These are phyloP conservation scores for Ceriagrion tenellum DNA, from an alignment of 2,888 invertebrate species.

Conservation along the genomic window DNA sequence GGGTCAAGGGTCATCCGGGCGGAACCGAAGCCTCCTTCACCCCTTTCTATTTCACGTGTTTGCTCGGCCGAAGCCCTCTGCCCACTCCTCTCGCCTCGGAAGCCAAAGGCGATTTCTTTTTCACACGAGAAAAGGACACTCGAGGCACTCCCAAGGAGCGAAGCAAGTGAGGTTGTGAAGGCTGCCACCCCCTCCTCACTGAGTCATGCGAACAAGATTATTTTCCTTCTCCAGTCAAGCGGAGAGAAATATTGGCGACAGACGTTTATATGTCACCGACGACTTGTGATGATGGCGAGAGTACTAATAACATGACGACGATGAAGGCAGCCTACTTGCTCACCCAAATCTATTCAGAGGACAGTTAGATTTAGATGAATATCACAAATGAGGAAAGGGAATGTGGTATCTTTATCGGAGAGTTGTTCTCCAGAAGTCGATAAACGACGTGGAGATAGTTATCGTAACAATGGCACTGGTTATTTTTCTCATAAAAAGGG, in stretches of 20 bases:
- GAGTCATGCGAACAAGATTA: background rate
- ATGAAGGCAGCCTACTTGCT: background rate
- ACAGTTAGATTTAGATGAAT: background rate
- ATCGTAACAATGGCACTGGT: background rate
- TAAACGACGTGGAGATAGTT: background rate
- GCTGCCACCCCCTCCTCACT: background rate
- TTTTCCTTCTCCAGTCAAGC: background rate
- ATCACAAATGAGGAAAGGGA: background rate
- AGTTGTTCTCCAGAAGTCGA: background rate
- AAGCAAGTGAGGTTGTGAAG: background rate
- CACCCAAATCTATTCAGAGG: background rate
- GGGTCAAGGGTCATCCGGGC: slow-evolving; percentile 13
- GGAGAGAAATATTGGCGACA: background rate
- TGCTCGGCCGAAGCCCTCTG: background rate
- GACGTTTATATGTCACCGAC: background rate
- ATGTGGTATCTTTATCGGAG: background rate
- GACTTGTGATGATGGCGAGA: background rate
- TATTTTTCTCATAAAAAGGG: background rate
- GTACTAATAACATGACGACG: background rate
- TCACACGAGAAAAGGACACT: slow-evolving; percentile 2
- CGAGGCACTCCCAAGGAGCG: background rate
- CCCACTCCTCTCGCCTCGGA: background rate
- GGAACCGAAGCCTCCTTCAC: background rate
- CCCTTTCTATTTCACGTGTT: background rate
- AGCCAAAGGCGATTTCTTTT: background rate